Evolutionary conservation across 2,888 invertebrate genomes (phyloP).

Genomic region (Macroteleia sp.): DNA sequence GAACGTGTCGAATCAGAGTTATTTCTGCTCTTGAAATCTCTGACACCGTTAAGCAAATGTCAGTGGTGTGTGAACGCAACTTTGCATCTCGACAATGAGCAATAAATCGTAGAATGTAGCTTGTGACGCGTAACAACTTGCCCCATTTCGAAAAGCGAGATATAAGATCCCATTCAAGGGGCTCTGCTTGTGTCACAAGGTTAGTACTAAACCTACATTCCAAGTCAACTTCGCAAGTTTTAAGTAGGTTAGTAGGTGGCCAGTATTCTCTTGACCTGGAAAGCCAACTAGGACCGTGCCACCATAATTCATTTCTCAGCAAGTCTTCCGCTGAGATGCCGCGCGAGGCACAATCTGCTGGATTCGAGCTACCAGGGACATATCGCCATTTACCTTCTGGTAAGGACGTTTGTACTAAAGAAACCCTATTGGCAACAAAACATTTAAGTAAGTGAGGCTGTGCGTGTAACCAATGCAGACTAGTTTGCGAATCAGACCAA

Average conservation of each 20-base stretch:
- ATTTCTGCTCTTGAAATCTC: not conserved
- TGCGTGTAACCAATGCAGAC: not conserved
- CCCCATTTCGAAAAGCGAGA: not conserved
- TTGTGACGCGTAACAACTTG: not conserved
- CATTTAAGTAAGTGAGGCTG: not conserved
- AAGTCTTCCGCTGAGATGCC: not conserved
- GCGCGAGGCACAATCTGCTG: not conserved
- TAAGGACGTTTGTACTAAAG: not conserved
- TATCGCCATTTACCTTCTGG: not conserved
- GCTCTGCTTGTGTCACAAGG: not conserved
- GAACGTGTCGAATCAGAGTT: not conserved
- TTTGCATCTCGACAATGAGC: not conserved
- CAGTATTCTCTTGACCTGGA: not conserved
- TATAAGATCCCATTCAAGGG: not conserved
- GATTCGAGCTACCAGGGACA: not conserved
- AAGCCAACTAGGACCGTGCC: not conserved
- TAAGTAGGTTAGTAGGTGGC: not conserved
- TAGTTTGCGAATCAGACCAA: not conserved
- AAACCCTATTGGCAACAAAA: not conserved
- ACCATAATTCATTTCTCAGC: not conserved
- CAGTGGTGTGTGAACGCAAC: no score
- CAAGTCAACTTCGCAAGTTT: not conserved
- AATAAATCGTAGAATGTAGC: not conserved
- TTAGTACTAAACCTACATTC: not conserved
- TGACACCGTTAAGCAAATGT: not conserved